Evolutionary conservation across 2,888 invertebrate species (phyloP).

Genomic region (Vanessa cardui): DNA sequence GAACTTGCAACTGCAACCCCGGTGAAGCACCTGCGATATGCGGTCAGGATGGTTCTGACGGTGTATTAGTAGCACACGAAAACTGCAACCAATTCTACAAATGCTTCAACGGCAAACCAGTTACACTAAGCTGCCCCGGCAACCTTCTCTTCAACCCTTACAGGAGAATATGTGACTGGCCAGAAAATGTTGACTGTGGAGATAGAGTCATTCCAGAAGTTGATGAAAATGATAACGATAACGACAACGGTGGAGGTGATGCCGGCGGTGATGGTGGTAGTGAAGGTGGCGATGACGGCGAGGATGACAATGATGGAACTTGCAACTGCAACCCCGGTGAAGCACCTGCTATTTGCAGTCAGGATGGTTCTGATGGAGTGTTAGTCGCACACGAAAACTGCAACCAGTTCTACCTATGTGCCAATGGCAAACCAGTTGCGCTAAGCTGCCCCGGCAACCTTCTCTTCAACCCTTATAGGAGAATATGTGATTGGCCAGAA

Average conservation of each 20-base stretch:
- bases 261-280: too few species aligned
- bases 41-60: constrained; percentile 44
- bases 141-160: constrained; percentile 45
- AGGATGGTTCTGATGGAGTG: too few species aligned
- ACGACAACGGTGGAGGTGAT: too few species aligned
- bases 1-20: constrained; percentile 39
- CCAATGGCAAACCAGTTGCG: too few species aligned
- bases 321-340: too few species aligned
- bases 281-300: too few species aligned
- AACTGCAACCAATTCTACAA: constrained; percentile 50
- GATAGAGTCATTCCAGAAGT: neutral
- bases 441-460: constrained; percentile 30
- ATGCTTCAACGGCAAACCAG: constrained; percentile 44
- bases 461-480: constrained; percentile 47
- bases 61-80: constrained; percentile 52
- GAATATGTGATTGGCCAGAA: constrained; percentile 54
- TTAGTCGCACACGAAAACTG: too few species aligned
- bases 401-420: too few species aligned
- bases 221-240: too few species aligned
- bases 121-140: constrained; percentile 40
- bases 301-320: too few species aligned
- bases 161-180: constrained; percentile 27
- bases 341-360: too few species aligned
- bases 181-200: constrained; percentile 28
- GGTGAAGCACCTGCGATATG: constrained; percentile 46